Percentiles rank a stretch among this genome's conserved stretches.
Evolutionary conservation across 1,140 invertebrate genomes (phyloP).

Genomic region (Brevipalpus yothersi): DNA sequence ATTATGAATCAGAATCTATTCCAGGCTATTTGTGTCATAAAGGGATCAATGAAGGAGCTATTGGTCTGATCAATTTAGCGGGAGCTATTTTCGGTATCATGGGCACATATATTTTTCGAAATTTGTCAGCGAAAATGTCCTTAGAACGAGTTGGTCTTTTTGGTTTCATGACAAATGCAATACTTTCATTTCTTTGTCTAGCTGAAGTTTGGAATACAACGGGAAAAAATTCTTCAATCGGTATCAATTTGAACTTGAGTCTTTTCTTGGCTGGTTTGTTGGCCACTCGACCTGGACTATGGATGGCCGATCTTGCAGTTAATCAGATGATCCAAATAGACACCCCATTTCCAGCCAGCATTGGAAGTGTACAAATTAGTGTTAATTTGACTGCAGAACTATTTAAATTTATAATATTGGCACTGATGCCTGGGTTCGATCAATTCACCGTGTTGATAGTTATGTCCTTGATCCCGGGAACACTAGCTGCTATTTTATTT

Average conservation of each 20-base stretch:
- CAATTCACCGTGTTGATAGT: neutral
- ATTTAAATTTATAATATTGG: constrained; percentile 26
- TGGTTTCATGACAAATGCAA: neutral
- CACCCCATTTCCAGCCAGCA: constrained; percentile 3
- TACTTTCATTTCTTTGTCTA: neutral
- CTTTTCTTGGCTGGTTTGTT: neutral
- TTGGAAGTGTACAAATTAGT: constrained; percentile 30
- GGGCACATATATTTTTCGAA: neutral
- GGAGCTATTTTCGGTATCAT: neutral
- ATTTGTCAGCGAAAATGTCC: neutral
- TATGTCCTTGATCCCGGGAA: neutral
- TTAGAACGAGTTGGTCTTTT: neutral
- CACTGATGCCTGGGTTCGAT: neutral
- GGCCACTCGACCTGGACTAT: constrained; percentile 19
- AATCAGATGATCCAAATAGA: constrained; percentile 29
- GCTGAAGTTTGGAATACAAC: neutral
- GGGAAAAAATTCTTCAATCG: neutral
- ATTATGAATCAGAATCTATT: neutral
- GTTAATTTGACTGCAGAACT: constrained; percentile 27
- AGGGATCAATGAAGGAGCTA: neutral
- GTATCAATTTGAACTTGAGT: neutral
- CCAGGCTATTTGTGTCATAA: neutral
- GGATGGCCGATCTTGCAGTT: constrained; percentile 30
- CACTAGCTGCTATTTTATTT: neutral
- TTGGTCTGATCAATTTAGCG: neutral